Percentiles rank a stretch among this genome's conserved stretches.
These are phyloP conservation scores for Clarias magur DNA, from an alignment of 2,113 vertebrate species.

Conservation along the genomic window DNA sequence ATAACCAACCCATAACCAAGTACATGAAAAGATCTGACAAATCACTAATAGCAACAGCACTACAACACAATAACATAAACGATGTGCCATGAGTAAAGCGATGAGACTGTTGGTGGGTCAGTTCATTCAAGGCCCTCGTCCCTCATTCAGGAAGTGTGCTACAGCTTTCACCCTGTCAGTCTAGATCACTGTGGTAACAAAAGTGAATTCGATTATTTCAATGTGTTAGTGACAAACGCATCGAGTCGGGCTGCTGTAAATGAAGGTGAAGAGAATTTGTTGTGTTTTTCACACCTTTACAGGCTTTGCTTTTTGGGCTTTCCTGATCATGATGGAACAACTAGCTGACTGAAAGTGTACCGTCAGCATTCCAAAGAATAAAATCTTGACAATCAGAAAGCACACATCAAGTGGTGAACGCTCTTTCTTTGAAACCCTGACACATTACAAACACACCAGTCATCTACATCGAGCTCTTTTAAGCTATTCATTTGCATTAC, in stretches of 20 bases:
- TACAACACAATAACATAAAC: not conserved
- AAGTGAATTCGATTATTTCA: slow-evolving; percentile 2
- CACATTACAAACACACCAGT: not conserved
- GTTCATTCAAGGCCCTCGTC: no score
- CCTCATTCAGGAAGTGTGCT: not conserved
- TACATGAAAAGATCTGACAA: not conserved
- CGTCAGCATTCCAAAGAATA: slow-evolving; percentile 56
- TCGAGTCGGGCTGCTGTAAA: slow-evolving; percentile 9
- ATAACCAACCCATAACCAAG: not conserved
- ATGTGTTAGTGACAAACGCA: not conserved
- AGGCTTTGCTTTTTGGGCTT: slow-evolving; percentile 49
- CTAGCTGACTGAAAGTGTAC: slow-evolving; percentile 42
- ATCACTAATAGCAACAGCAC: not conserved
- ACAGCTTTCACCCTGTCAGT: slow-evolving; percentile 15
- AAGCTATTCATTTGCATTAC: not conserved
- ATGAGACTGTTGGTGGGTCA: not conserved
- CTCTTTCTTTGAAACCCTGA: slow-evolving; percentile 27
- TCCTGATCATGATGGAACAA: slow-evolving; percentile 46
- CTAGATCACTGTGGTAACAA: slow-evolving; percentile 23
- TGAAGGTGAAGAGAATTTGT: not conserved
- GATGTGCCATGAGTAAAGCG: not conserved
- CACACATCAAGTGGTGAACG: slow-evolving; percentile 40
- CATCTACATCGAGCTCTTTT: not conserved
- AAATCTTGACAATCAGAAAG: slow-evolving; percentile 60
- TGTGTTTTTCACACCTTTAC: slow-evolving; percentile 36